Conservation (phyloP, 2,113 vertebrate species). For the Aviceda subcristata region DNA sequence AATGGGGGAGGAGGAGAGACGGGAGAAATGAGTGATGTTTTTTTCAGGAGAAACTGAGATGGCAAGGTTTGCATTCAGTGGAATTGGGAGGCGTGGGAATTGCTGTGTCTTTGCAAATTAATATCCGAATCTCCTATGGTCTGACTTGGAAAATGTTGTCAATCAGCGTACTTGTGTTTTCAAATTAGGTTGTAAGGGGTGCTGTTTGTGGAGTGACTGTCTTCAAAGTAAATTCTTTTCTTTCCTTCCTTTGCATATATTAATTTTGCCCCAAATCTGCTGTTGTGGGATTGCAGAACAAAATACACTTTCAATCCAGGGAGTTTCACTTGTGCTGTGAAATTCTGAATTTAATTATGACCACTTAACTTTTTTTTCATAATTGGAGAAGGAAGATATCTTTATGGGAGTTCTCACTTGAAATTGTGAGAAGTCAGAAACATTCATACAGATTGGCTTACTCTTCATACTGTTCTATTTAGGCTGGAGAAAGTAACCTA, state of each 20-base stretch:
- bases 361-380: background rate
- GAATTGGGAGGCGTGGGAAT: slow-evolving; percentile 41
- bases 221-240: slow-evolving; percentile 40
- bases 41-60: slow-evolving; percentile 20
- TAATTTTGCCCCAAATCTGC: slow-evolving; percentile 19
- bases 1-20: background rate
- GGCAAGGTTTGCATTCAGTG: background rate
- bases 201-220: background rate
- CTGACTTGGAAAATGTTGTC: slow-evolving; percentile 48
- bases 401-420: slow-evolving; percentile 7
- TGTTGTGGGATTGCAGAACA: slow-evolving; percentile 23
- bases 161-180: slow-evolving; percentile 21
- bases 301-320: background rate
- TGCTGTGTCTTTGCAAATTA: slow-evolving; percentile 41
- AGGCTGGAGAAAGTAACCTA: slow-evolving; percentile 20
- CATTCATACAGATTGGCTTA: slow-evolving; percentile 35
- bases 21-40: background rate
- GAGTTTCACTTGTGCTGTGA: slow-evolving; percentile 11
- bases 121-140: background rate
- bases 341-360: slow-evolving; percentile 21
- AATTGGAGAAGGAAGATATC: slow-evolving; percentile 26
- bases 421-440: background rate
- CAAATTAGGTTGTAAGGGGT: background rate
- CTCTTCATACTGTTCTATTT: slow-evolving; percentile 16
- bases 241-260: slow-evolving; percentile 1